Evolutionary conservation across 2,113 vertebrate species (phyloP), one percentile per base, ranked within the genome.

Genomic region (Sturnira hondurensis): DNA sequence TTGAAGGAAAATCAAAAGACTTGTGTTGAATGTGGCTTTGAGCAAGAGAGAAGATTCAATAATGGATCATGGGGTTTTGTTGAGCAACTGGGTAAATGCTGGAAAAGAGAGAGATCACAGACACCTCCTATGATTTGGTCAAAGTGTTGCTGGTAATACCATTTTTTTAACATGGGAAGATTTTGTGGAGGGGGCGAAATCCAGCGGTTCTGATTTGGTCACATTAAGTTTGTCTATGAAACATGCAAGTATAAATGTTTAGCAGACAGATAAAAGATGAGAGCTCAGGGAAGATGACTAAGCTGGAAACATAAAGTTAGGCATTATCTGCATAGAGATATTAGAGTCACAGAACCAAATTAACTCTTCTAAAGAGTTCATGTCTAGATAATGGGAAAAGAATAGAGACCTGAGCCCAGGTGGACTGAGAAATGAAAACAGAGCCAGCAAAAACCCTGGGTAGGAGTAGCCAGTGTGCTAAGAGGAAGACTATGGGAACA

Each of bases 211-310:
- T 84, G 41, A 74, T 84, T 68, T 89, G 56, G 68, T 73, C 54
- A 74, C 14, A 76, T 74, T 89, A 92, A 68, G 41, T 86, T 92
- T 91, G 15, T 77, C 80, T 93, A 0, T 91, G 41, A 92, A 94
- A 92, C 38, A 76, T 43, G 38, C 47, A 67, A 36, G 4, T 95
- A 17, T 92, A 70, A 80, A n/a, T 74, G 20, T 94, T 91, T 15
- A 56, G 24, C 86, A 90, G 47, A 86, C 24, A 19, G 31, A n/a
- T 43, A 43, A 5, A 90, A 63, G 5, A 47, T 89, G 43, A 67
- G 63, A 84, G 61, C 86, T 81, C 67, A n/a, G 45, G 8, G 24
- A 20, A 89, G 70, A 82, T 74, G 33, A 94, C 28, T 85, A 86
- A 93, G 31, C 45, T 36, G 7, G 38, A 91, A 88, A 76, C 13